Evolutionary conservation across 2,113 vertebrate genomes (phyloP).

Genomic region (Prietella phreatophila): DNA sequence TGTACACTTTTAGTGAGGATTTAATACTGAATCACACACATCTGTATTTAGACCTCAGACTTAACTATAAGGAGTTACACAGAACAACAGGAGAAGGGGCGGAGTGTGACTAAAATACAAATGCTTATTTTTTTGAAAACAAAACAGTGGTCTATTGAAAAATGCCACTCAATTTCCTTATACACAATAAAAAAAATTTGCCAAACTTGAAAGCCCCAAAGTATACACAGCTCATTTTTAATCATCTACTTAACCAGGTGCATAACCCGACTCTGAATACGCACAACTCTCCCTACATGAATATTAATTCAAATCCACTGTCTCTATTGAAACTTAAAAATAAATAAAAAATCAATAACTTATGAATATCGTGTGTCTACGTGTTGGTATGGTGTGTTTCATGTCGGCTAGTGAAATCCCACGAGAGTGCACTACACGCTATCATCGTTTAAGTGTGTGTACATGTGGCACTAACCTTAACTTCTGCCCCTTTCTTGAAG

Average conservation of each 20-base stretch:
- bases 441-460: constrained; percentile 13
- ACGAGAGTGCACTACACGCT: not conserved
- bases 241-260: not conserved
- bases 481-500: not conserved
- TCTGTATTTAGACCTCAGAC: not conserved
- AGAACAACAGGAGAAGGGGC: not conserved
- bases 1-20: not conserved
- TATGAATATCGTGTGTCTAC: not conserved
- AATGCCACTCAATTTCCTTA: not conserved
- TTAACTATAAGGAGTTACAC: not conserved
- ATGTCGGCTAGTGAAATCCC: not conserved
- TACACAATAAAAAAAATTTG: not conserved
- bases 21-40: not conserved
- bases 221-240: not conserved
- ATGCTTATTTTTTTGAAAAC: not conserved
- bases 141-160: not conserved
- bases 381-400: not conserved
- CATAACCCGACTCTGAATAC: not conserved
- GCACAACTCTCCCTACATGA: not conserved
- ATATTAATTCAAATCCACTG: not conserved
- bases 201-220: not conserved
- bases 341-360: not conserved
- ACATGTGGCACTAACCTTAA: constrained; percentile 17
- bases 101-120: not conserved
- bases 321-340: not conserved